Base-by-base conservation (phyloP, 2,888 invertebrate species). In the Syrista parreyssii region DNA sequence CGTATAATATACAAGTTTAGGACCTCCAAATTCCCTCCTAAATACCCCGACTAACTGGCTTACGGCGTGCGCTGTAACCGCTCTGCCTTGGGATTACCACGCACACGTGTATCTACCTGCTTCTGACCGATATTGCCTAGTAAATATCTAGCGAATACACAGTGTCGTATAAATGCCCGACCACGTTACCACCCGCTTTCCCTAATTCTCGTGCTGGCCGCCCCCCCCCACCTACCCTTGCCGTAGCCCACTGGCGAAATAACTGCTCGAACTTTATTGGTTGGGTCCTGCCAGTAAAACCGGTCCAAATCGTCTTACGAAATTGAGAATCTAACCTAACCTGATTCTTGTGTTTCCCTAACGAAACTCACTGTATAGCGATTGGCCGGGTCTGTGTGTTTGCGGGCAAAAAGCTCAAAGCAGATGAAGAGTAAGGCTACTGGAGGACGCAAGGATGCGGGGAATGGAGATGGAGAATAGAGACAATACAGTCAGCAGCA, bases 31-130 rank as follows among this genome's bases (percentile, higher is more conserved):
- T 89, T 89, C 87, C 86, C 88, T 88, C 86, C 89, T 89, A 90
- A 91, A 89, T 90, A 89, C 88, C 87, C 88, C 84, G 86, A 86
- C 89, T 89, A 90, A 91, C 89, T 90, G 89, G 90, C 89, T 90
- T 89, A 88, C 78, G 83, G 79, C 82, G 81, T 84, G 84, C 82
- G 83, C 82, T 79, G 76, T 79, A 55, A 78, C 79, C 74, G 76
- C 80, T 76, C 76, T 79, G 73, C 81, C 73, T 68, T 76, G 75
- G 75, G 83, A 84, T 85, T 85, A 86, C 84, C 83, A 76, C 80
- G 81, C 84, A 86, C 86, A 82, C 82, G 84, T 85, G 83, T 83
- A 83, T 76, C 81, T 77, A 78, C 83, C 68, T 55, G 77, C 76
- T 81, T 81, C 71, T 82, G 85, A 84, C 87, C 85, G 84, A 89